A percentile compares a stretch with the other conserved stretches of the same genome.
phyloP scores from a whole-genome alignment of 2,888 invertebrate species.

The Amblyjoppa fuscipennis region DNA sequence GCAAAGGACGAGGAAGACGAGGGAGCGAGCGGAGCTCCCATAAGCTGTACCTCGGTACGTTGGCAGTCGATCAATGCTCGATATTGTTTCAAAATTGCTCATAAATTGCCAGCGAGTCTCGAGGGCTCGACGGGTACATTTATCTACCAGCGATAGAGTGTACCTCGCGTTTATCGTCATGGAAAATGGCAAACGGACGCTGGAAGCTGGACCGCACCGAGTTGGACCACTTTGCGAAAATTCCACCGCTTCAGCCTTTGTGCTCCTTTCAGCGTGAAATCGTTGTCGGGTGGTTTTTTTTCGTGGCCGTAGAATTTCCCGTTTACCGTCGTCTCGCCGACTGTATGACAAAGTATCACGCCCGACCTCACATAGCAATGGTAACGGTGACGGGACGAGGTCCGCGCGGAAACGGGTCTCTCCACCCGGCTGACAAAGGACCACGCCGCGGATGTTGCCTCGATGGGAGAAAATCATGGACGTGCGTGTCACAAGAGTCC shows the following conservation, averaged over 20 bases:
- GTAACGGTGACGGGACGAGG: conserved; percentile 37
- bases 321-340: conserved; percentile 23
- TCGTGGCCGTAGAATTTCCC: conserved; percentile 2
- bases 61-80: conserved; percentile 49
- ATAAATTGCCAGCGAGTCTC: conserved; percentile 37
- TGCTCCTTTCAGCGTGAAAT: conserved; percentile 58
- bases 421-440: conserved; percentile 57
- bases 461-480: conserved; percentile 50
- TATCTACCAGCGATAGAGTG: conserved; percentile 15
- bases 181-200: conserved; percentile 9
- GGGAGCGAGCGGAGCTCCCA: conserved; percentile 23
- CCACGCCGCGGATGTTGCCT: conserved; percentile 39
- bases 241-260: conserved; percentile 25
- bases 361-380: conserved; percentile 35
- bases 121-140: conserved; percentile 11
- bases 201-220: neutral
- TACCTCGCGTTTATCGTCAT: neutral
- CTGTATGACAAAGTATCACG: conserved; percentile 44
- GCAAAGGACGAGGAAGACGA: conserved; percentile 37
- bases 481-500: conserved; percentile 38
- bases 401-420: conserved; percentile 22
- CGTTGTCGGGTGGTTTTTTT: conserved; percentile 38
- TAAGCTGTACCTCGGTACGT: conserved; percentile 22
- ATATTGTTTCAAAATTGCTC: conserved; percentile 55
- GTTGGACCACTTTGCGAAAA: conserved; percentile 46